Base-by-base conservation (phyloP, 2,888 invertebrate species). In the Platerodrilus igneus region DNA sequence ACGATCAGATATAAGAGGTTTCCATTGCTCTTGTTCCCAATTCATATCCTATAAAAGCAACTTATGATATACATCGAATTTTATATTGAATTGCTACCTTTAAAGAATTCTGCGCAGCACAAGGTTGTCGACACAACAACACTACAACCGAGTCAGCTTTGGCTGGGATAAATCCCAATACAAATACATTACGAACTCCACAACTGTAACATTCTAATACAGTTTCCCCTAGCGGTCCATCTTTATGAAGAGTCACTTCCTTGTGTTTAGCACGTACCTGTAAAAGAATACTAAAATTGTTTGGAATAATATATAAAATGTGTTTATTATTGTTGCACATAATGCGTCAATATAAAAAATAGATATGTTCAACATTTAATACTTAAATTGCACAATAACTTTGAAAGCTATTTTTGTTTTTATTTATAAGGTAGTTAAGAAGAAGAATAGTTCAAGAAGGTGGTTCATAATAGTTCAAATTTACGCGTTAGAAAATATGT, bases 11-110 rank as follows among this genome's bases (percentile, higher is more conserved):
- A 99, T 99, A 48, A 99, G 71, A 0, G 97, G 96, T 68, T 96
- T 95, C 97, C 97, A 97, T 62, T 95, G 93, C 50, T 92, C 92
- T 64, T 95, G 95, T 71, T 97, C 96, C 91, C 97, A 99, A 68
- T 96, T 97, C 91, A 96, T 94, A 63, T 97, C 97, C 70, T 66
- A 40, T 13, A 52, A 47, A 13, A 26, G 20, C n/a, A n/a, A n/a
- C n/a, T n/a, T n/a, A n/a, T n/a, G n/a, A n/a, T 9, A 14, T 9
- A 27, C 26, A 22, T 14, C 1, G 10, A 15, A 8, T 6, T 20
- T 13, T 8, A 19, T 8, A 28, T 21, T 21, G 9, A n/a, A 29
- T 5, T 9, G 17, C 37, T 54, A 64, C 67, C 57, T 97, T 97
- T 23, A 97, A 73, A 8, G 93, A 93, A 62, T 89, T 93, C 64